Conservation (phyloP, 1,140 invertebrate genomes). For the Mycetomoellerius zeteki region DNA sequence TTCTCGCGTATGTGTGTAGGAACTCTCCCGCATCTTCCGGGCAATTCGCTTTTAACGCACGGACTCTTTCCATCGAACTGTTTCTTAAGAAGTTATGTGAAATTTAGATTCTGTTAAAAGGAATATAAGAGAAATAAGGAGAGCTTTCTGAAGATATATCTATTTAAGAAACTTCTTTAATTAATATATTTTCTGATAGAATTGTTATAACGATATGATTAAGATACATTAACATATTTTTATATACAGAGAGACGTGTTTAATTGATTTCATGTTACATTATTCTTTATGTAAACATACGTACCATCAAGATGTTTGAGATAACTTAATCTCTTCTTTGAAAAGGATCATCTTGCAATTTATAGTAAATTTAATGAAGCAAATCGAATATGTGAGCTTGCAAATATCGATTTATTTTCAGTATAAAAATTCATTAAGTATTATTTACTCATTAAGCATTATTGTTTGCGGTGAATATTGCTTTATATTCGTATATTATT, state of each 20-base stretch:
- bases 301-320: not conserved
- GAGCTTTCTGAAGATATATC: not conserved
- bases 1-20: not conserved
- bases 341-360: not conserved
- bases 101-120: not conserved
- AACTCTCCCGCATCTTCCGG: constrained; percentile 38
- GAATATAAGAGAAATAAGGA: not conserved
- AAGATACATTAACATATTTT: not conserved
- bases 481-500: not conserved
- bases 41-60: constrained; percentile 42
- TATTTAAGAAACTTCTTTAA: not conserved
- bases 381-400: not conserved
- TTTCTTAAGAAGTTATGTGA: not conserved
- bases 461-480: constrained; percentile 12
- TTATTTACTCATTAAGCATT: not conserved
- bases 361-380: not conserved
- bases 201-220: not conserved
- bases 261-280: not conserved
- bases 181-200: not conserved
- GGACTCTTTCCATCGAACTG: not conserved
- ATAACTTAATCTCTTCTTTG: not conserved
- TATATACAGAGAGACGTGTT: not conserved
- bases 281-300: not conserved
- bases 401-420: not conserved
- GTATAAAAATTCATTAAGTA: not conserved